Evolutionary conservation across 2,113 vertebrate genomes (phyloP), one percentile per base, ranked within the genome.

Genomic region (Psittacus erithacus): DNA sequence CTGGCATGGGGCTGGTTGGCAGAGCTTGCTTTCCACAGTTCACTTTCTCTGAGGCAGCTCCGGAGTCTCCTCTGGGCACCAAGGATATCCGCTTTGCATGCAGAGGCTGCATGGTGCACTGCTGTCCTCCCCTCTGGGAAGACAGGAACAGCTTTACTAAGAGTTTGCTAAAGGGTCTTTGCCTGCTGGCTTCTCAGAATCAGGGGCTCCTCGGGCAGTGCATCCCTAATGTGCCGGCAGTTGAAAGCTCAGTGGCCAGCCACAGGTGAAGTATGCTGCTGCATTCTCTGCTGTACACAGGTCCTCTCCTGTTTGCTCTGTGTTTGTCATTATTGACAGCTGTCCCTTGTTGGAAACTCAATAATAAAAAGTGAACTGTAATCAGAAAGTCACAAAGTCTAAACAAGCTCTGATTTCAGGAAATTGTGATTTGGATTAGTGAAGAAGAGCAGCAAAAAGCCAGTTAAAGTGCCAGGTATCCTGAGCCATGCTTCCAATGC

Each of bases 41-140:
- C 0, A 0, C 8, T 8, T 8, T 9, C 16, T 13, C 4, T 4
- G 2, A 52, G 11, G 35, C 25, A 20, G n/a, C 18, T 83, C 11
- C 17, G 24, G 22, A 14, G 25, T 73, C 64, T 63, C 15, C 38
- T 73, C 24, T 43, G 29, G 14, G 64, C 22, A 8, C 39, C 28
- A 3, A 38, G 17, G 46, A 35, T 3, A 4, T 23, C 19, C 19
- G 4, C 6, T 23, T 8, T 20, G 13, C 1, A 2, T 13, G 35
- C 0, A 27, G n/a, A 22, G 17, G 28, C 39, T 73, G 44, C 39
- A 33, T 35, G 29, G 10, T 41, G 6, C 20, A 11, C 69, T 8
- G 5, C 35, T 11, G 0, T 69, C 20, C 6, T 82, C 24, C 23
- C 16, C 13, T 49, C 8, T 13, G 4, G 49, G 27, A 70, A 75